Conservation (phyloP, 2,113 vertebrate species). For the Mystacornis crossleyi region DNA sequence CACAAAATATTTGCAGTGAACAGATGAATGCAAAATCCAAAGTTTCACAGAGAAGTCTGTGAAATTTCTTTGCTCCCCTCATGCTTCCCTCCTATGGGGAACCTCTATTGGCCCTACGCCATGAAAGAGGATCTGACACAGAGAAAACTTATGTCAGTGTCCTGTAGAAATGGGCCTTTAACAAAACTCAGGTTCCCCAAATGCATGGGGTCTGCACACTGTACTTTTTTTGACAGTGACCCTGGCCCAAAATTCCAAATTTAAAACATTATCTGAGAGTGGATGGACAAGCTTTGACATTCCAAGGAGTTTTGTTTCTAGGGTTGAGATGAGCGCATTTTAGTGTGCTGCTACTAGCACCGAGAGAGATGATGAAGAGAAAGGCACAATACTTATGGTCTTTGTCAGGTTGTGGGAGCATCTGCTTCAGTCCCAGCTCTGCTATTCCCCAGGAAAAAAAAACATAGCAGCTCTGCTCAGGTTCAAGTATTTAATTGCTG, state of each 20-base stretch:
- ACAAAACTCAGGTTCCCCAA: background rate
- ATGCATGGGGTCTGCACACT: background rate
- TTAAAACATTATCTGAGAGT: background rate
- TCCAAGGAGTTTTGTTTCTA: background rate
- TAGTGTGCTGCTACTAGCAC: background rate
- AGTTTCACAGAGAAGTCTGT: background rate
- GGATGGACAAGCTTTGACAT: background rate
- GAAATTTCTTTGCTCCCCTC: background rate
- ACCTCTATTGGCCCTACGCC: background rate
- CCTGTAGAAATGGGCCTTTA: background rate
- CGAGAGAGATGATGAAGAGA: background rate
- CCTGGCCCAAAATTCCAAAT: background rate
- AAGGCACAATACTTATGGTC: background rate
- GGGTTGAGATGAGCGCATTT: background rate
- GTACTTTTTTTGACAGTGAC: background rate
- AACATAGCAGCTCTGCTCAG: background rate
- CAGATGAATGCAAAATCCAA: background rate
- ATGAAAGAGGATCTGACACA: background rate
- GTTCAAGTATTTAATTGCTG: background rate
- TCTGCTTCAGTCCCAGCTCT: background rate
- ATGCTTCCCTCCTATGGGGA: background rate
- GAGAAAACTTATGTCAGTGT: background rate
- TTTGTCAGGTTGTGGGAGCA: background rate
- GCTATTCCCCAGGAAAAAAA: background rate
- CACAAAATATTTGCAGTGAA: background rate